Evolutionary conservation across 1,140 invertebrate genomes (phyloP).

Genomic region (Neodiprion pinetum): DNA sequence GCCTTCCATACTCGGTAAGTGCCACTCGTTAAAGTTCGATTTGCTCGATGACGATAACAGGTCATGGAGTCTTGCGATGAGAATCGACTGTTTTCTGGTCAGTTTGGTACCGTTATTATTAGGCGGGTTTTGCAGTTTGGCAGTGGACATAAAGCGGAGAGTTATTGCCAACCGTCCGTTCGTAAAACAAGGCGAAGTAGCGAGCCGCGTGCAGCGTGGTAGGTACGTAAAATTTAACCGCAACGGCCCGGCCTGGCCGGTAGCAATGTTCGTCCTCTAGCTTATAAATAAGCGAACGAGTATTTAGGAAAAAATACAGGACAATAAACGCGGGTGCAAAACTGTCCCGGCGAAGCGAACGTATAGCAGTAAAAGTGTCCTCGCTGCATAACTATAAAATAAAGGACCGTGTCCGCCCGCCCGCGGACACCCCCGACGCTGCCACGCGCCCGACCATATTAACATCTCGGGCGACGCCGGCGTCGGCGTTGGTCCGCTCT

Average conservation of each 20-base stretch:
- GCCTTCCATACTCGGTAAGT: conserved; percentile 71
- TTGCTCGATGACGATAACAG: conserved; percentile 22
- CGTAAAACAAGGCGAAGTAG: conserved; percentile 8
- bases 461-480: conserved; percentile 39
- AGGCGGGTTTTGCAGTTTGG: conserved; percentile 1
- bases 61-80: conserved; percentile 22
- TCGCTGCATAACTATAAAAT: conserved; percentile 55
- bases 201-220: neutral
- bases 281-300: conserved; percentile 35
- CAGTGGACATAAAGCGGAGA: too few species aligned
- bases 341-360: conserved; percentile 35
- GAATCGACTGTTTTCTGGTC: neutral
- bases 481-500: conserved; percentile 25
- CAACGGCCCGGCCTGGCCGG: neutral
- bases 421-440: conserved; percentile 21
- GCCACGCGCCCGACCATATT: conserved; percentile 37
- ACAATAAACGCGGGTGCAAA: conserved; percentile 45
- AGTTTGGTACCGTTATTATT: conserved; percentile 22
- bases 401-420: conserved; percentile 38
- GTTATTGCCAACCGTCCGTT: neutral
- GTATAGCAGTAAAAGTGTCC: conserved; percentile 50
- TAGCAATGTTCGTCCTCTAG: neutral
- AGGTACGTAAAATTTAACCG: conserved; percentile 1
- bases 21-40: neutral
- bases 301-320: conserved; percentile 33